A percentile compares a stretch with the other conserved stretches of the same genome.
Evolutionary conservation across 2,113 vertebrate genomes (phyloP).

Genomic region (Gobius niger): DNA sequence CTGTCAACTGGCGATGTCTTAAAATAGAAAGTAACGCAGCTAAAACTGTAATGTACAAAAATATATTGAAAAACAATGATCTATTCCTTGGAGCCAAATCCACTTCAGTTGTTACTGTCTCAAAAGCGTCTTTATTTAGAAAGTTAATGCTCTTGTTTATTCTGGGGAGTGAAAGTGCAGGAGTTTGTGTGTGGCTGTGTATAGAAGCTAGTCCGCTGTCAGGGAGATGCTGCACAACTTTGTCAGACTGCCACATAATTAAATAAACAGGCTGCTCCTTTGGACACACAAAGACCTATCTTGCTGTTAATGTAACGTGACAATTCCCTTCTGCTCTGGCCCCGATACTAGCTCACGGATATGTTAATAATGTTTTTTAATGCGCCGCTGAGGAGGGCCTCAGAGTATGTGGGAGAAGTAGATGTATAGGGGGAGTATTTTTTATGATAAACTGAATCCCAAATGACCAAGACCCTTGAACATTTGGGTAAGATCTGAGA

Average conservation of each 20-base stretch:
- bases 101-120: conserved; percentile 42
- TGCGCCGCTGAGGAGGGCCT: conserved; percentile 1
- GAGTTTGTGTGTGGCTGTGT: conserved; percentile 32
- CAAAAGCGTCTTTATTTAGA: conserved; percentile 64
- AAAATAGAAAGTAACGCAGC: conserved; percentile 2
- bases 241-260: conserved; percentile 54
- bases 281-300: conserved; percentile 38
- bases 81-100: conserved; percentile 7
- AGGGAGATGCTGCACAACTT: conserved; percentile 41
- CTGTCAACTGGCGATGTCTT: background rate
- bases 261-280: conserved; percentile 46
- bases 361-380: conserved; percentile 21
- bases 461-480: background rate
- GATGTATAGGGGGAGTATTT: background rate
- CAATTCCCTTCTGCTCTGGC: conserved; percentile 20
- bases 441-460: background rate
- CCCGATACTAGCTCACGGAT: conserved; percentile 15
- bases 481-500: background rate
- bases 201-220: conserved; percentile 52
- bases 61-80: conserved; percentile 2
- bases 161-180: conserved; percentile 10
- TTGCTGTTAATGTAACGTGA: conserved; percentile 45
- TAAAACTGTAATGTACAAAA: background rate
- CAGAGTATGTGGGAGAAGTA: background rate
- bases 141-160: conserved; percentile 23